Conservation (phyloP, 37 sponge, comb jelly and placozoan species). For the Aphrocallistes beatrix region DNA sequence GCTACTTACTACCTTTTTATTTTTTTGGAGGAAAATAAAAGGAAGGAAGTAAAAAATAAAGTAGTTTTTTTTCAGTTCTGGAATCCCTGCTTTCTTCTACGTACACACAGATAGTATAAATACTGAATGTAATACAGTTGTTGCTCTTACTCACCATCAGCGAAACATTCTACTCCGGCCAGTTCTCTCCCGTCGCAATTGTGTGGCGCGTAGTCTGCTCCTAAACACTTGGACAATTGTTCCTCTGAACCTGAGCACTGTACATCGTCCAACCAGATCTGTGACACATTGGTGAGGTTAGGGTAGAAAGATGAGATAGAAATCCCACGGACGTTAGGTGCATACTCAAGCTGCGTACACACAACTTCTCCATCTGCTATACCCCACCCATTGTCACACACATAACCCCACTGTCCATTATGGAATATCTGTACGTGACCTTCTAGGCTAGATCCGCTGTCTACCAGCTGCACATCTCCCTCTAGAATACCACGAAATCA, state of each 20-base stretch:
- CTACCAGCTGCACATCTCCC: slow-evolving; percentile 25
- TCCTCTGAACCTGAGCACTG: slow-evolving; percentile 4
- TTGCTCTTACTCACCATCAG: neutral
- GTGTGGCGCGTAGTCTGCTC: neutral
- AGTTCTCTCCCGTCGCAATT: neutral
- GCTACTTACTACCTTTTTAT: too few relatives aligned
- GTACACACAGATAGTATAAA: too few relatives aligned
- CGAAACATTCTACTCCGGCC: slow-evolving; percentile 20
- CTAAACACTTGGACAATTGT: neutral
- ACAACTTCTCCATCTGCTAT: slow-evolving; percentile 38
- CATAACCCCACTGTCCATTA: slow-evolving; percentile 22
- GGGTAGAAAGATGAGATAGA: neutral
- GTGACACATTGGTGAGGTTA: neutral
- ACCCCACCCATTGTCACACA: slow-evolving; percentile 42
- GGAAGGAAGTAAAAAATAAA: too few relatives aligned
- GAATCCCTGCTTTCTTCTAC: too few relatives aligned
- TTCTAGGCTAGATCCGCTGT: neutral
- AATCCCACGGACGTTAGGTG: neutral
- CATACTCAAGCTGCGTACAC: slow-evolving; percentile 6
- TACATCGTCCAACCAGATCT: neutral
- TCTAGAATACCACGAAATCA: neutral
- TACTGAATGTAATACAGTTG: too few relatives aligned
- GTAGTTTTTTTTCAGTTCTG: too few relatives aligned
- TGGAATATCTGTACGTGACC: slow-evolving; percentile 21
- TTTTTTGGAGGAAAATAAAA: too few relatives aligned